phyloP scores from a whole-genome alignment of 2,888 invertebrate species.

The Drosophila mayaguana region DNA sequence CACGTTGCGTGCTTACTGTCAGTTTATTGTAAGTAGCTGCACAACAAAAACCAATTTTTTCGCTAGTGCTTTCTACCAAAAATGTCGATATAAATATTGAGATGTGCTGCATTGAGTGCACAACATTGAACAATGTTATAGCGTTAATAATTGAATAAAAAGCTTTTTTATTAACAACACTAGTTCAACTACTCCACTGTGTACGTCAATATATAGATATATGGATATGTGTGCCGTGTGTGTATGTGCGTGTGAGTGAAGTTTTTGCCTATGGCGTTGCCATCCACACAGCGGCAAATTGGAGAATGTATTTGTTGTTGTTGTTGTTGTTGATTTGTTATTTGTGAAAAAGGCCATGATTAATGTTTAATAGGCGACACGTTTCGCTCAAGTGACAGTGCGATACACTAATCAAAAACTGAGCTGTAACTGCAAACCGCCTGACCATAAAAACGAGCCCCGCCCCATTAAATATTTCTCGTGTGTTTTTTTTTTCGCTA shows the following conservation, averaged over 20 bases:
- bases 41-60: constrained; percentile 53
- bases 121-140: not conserved
- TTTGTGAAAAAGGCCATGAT: constrained; percentile 56
- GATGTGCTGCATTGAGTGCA: constrained; percentile 2
- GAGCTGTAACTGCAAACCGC: constrained; percentile 33
- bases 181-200: constrained; percentile 8
- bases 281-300: constrained; percentile 60
- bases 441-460: constrained; percentile 45
- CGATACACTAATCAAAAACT: constrained; percentile 55
- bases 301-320: constrained; percentile 18
- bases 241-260: constrained; percentile 27
- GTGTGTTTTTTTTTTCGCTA: not conserved
- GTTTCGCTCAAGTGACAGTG: constrained; percentile 60
- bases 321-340: constrained; percentile 31
- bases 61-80: constrained; percentile 15
- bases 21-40: constrained; percentile 61
- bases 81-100: constrained; percentile 14
- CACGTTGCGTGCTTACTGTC: constrained; percentile 48
- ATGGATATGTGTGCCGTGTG: constrained; percentile 3
- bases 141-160: constrained; percentile 7
- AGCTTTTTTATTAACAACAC: not conserved
- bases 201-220: constrained; percentile 9
- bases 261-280: constrained; percentile 64
- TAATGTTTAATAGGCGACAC: constrained; percentile 53
- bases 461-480: constrained; percentile 49